These are phyloP conservation scores for Schlechtendalia chinensis DNA, from an alignment of 1,140 invertebrate genomes.

Conservation along the genomic window DNA sequence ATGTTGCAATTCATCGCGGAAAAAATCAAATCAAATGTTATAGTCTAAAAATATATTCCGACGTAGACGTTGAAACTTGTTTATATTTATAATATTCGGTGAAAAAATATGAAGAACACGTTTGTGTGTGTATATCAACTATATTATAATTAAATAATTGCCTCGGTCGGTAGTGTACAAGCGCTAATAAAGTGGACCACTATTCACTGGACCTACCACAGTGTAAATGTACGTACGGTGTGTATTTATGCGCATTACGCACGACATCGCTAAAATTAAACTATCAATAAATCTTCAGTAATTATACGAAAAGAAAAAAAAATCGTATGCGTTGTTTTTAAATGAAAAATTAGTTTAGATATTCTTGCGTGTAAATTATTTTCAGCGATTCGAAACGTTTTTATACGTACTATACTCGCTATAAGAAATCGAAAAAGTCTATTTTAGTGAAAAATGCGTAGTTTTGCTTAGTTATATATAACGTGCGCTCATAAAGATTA, in stretches of 20 bases:
- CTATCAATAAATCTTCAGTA: conserved; percentile 14
- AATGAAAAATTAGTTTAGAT: background rate
- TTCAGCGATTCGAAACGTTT: background rate
- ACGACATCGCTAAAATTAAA: conserved; percentile 25
- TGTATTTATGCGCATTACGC: background rate
- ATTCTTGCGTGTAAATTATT: background rate
- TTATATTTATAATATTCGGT: background rate
- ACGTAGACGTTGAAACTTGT: background rate
- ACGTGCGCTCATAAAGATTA: too few relatives aligned
- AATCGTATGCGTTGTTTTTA: background rate
- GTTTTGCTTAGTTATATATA: too few relatives aligned
- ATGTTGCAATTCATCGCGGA: background rate
- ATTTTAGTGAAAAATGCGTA: too few relatives aligned
- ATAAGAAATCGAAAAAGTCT: background rate
- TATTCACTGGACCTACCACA: background rate
- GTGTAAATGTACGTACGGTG: background rate
- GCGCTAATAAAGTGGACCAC: background rate
- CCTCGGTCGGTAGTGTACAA: background rate
- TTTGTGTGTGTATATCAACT: too few relatives aligned
- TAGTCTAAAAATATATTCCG: background rate
- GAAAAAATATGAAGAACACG: too few relatives aligned
- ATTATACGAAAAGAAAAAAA: background rate
- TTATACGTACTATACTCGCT: background rate
- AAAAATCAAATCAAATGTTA: background rate
- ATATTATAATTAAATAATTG: background rate